Evolutionary conservation across 2,888 invertebrate genomes (phyloP).

Genomic region (Lasiommata megera): DNA sequence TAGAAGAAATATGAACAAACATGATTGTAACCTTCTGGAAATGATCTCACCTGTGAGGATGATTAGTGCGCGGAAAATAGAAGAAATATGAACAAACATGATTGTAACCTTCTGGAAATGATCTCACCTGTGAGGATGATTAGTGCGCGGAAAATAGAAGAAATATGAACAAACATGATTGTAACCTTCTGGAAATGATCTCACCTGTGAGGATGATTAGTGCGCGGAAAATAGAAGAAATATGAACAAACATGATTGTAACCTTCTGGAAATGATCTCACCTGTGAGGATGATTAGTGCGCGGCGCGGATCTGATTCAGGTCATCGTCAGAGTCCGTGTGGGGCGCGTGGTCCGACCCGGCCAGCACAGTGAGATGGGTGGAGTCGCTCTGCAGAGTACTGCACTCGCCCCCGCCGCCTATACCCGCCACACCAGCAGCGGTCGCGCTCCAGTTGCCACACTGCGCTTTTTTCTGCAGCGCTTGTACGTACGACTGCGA

Average conservation of each 20-base stretch:
- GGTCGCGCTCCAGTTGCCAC: slow-evolving; percentile 68
- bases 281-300: slow-evolving; percentile 39
- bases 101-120: slow-evolving; percentile 66
- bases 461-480: slow-evolving; percentile 86
- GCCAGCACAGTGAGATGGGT: slow-evolving; percentile 89
- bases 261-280: slow-evolving; percentile 39
- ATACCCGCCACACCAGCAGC: slow-evolving; percentile 74
- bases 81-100: no score
- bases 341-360: slow-evolving; percentile 82
- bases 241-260: no score
- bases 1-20: no score
- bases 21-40: no score
- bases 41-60: neutral
- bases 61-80: slow-evolving; percentile 52
- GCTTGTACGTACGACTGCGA: slow-evolving; percentile 89
- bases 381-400: slow-evolving; percentile 88
- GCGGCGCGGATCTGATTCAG: slow-evolving; percentile 60
- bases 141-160: slow-evolving; percentile 58
- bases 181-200: no score
- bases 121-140: slow-evolving; percentile 40
- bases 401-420: slow-evolving; percentile 85
- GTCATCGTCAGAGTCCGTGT: slow-evolving; percentile 83
- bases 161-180: no score
- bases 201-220: slow-evolving; percentile 30
- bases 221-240: slow-evolving; percentile 53